These are phyloP conservation scores for Tiliacea aurago DNA, from an alignment of 2,888 invertebrate species.

Conservation along the genomic window DNA sequence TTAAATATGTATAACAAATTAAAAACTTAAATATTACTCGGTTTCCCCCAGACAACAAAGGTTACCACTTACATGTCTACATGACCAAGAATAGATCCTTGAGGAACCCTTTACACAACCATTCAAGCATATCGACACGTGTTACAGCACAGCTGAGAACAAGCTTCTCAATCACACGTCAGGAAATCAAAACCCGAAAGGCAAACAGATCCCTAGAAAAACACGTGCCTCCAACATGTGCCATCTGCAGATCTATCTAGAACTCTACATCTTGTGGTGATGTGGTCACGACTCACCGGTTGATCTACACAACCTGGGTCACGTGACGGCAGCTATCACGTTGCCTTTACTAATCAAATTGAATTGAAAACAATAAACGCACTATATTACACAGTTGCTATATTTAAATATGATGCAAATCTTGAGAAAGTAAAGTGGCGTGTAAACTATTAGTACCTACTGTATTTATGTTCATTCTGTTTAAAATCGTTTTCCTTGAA, in stretches of 20 bases:
- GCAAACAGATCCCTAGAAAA: slow-evolving; percentile 13
- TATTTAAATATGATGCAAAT: slow-evolving; percentile 37
- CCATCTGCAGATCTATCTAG: slow-evolving; percentile 7
- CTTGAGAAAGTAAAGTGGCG: slow-evolving; percentile 37
- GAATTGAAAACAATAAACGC: slow-evolving; percentile 55
- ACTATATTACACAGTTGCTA: slow-evolving; percentile 22
- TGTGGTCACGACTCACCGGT: slow-evolving; percentile 39
- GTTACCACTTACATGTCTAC: not conserved
- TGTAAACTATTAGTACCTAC: slow-evolving; percentile 6
- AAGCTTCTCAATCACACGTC: not conserved
- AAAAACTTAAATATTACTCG: not conserved
- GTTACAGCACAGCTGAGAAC: not conserved
- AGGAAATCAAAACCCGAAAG: slow-evolving; percentile 18
- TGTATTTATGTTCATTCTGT: slow-evolving; percentile 22
- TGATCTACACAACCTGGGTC: slow-evolving; percentile 8
- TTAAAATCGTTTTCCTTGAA: slow-evolving; percentile 30
- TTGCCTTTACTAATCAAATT: slow-evolving; percentile 46
- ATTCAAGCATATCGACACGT: not conserved
- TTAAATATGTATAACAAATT: not conserved
- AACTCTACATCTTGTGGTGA: slow-evolving; percentile 29
- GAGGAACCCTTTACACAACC: slow-evolving; percentile 3
- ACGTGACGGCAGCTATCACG: slow-evolving; percentile 42
- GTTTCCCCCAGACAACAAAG: not conserved
- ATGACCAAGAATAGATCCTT: not conserved
- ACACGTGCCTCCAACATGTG: slow-evolving; percentile 30